These are phyloP conservation scores for Steinernema scapterisci DNA, from an alignment of 2,888 invertebrate genomes.

Conservation along the genomic window DNA sequence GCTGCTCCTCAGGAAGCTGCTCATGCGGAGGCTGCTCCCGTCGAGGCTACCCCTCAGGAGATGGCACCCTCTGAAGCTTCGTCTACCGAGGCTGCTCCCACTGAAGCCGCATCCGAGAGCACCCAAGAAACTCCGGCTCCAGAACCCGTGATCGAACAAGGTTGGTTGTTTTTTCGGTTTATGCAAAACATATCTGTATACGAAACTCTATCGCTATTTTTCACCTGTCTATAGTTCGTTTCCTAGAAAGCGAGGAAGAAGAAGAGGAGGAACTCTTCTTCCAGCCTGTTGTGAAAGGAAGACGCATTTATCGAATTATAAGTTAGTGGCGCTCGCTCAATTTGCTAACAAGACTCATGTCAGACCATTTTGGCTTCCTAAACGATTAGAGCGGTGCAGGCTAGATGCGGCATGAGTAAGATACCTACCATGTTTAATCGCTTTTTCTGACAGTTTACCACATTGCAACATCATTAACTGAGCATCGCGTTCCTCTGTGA, in stretches of 20 bases:
- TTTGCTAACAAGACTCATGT: slow-evolving; percentile 8
- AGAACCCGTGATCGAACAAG: not conserved
- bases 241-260: slow-evolving; percentile 29
- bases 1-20: not conserved
- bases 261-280: slow-evolving; percentile 28
- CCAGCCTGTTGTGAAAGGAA: slow-evolving; percentile 13
- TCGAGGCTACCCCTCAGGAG: not conserved
- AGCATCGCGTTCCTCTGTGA: not conserved
- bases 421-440: not conserved
- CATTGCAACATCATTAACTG: not conserved
- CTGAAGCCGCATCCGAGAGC: not conserved
- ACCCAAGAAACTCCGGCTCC: not conserved
- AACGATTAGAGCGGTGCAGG: not conserved
- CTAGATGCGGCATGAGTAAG: slow-evolving; percentile 8
- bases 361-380: not conserved
- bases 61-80: no score
- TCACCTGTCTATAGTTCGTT: not conserved
- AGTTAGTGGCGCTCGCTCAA: slow-evolving; percentile 23
- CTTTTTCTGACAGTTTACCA: not conserved
- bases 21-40: not conserved
- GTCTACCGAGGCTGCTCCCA: not conserved
- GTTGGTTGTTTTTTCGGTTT: not conserved
- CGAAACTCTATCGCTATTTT: not conserved
- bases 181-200: not conserved
- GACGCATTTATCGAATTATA: slow-evolving; percentile 32